Percentiles rank a stretch among this genome's conserved stretches.
Evolutionary conservation across 2,113 vertebrate species (phyloP).

Genomic region (Sander vitreus): DNA sequence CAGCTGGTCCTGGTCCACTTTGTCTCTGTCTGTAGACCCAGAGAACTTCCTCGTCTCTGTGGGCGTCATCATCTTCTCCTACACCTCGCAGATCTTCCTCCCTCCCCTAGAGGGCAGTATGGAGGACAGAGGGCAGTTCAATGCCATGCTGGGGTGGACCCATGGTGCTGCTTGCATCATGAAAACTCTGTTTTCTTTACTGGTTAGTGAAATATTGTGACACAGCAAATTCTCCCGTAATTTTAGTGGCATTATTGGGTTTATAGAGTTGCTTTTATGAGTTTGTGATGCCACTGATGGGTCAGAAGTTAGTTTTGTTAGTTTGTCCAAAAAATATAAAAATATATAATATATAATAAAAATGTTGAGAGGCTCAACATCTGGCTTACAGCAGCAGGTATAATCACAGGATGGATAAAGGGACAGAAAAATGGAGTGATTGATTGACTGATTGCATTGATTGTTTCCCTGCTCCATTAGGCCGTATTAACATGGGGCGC

Average conservation of each 20-base stretch:
- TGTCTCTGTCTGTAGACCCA: constrained; percentile 81
- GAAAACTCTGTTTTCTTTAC: constrained; percentile 86
- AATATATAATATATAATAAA: no score
- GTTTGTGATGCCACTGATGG: background rate
- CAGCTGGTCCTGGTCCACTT: constrained; percentile 82
- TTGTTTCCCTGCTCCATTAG: constrained; percentile 69
- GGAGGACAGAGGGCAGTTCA: constrained; percentile 83
- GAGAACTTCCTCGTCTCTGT: constrained; percentile 86
- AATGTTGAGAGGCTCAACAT: background rate
- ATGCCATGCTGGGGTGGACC: constrained; percentile 84
- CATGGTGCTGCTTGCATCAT: constrained; percentile 85
- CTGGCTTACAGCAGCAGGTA: background rate
- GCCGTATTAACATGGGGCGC: constrained; percentile 84
- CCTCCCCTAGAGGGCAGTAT: constrained; percentile 86
- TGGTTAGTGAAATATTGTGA: constrained; percentile 55
- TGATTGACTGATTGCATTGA: constrained; percentile 29
- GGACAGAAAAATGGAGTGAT: constrained; percentile 7
- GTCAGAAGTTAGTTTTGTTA: no score
- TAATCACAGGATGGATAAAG: background rate
- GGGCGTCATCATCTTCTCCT: constrained; percentile 90
- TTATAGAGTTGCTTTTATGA: background rate
- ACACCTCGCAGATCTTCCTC: constrained; percentile 90
- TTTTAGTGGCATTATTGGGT: background rate
- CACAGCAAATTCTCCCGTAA: background rate
- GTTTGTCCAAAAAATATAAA: background rate